These are phyloP conservation scores for Andrena camellia DNA, from an alignment of 2,888 invertebrate genomes.

Conservation along the genomic window DNA sequence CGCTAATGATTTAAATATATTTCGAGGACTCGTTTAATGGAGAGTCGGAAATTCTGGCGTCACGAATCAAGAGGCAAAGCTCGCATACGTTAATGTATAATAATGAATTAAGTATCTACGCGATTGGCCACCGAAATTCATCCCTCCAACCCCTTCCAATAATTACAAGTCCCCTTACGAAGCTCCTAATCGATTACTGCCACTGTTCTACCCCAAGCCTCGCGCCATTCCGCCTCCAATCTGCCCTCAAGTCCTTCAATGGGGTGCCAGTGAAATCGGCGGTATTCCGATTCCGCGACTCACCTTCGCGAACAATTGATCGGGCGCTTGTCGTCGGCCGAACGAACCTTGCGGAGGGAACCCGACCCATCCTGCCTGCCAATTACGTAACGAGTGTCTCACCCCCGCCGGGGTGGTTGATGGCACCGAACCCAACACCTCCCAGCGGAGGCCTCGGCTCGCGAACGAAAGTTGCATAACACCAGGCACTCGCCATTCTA, in stretches of 20 bases:
- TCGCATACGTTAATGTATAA: neutral
- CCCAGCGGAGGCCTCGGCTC: neutral
- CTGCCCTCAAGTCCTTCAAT: neutral
- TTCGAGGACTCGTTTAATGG: too few relatives aligned
- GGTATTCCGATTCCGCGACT: too few relatives aligned
- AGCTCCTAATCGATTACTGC: neutral
- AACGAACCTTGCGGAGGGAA: neutral
- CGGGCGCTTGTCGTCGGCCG: neutral
- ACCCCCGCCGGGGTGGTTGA: neutral
- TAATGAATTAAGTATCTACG: neutral
- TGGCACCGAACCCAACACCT: too few relatives aligned
- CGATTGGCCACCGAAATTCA: neutral
- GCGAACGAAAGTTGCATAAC: neutral
- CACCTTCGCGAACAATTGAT: neutral
- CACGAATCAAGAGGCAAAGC: too few relatives aligned
- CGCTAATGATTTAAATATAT: too few relatives aligned
- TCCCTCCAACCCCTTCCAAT: neutral
- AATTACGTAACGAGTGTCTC: constrained; percentile 5
- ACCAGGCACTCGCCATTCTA: neutral
- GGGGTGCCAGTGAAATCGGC: too few relatives aligned
- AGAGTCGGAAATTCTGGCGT: too few relatives aligned
- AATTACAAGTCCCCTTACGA: neutral
- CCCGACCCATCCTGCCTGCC: neutral
- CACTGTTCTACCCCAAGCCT: neutral
- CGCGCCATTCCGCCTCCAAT: neutral